Conservation (phyloP, 2,113 vertebrate genomes). For the Haliaeetus leucogaster region DNA sequence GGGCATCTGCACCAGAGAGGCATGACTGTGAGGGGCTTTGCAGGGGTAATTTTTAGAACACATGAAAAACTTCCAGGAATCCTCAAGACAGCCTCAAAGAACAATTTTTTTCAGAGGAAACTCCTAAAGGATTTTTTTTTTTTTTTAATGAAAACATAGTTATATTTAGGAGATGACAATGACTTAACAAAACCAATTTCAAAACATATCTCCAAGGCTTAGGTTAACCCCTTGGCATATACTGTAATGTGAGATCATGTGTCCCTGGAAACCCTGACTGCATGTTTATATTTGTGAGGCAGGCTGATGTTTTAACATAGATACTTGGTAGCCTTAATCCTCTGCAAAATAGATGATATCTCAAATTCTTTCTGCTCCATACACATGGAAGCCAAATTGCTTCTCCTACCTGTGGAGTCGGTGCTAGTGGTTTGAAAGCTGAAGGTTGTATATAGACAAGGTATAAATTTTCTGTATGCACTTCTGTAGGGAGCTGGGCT, state of each 20-base stretch:
- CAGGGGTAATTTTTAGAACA: not conserved
- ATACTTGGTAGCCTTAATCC: not conserved
- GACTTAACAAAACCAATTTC: not conserved
- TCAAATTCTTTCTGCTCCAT: not conserved
- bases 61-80: not conserved
- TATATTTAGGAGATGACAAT: not conserved
- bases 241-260: not conserved
- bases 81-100: not conserved
- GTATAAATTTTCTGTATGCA: not conserved
- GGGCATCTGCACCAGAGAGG: not conserved
- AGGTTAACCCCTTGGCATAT: not conserved
- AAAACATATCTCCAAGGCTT: not conserved
- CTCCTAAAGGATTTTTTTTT: not conserved
- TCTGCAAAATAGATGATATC: not conserved
- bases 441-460: not conserved
- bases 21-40: not conserved
- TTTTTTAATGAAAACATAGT: not conserved
- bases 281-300: not conserved
- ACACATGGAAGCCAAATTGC: not conserved
- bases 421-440: not conserved
- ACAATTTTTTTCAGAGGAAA: not conserved
- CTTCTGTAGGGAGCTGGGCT: not conserved
- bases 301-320: not conserved
- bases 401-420: not conserved
- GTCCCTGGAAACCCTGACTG: not conserved